Conservation (phyloP, 2,797 vertebrate genomes). For the Coluber constrictor region DNA sequence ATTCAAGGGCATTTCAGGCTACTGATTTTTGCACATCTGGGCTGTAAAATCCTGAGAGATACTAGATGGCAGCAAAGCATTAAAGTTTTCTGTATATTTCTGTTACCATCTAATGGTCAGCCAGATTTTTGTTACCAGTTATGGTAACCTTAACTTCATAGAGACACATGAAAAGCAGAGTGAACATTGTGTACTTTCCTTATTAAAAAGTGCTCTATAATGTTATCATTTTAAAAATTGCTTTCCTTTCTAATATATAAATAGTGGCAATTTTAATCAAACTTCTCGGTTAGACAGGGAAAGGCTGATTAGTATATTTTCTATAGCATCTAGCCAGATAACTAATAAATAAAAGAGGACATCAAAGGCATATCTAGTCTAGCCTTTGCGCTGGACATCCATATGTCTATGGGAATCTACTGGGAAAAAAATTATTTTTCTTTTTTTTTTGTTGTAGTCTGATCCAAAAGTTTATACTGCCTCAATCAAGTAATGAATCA, state of each 20-base stretch:
- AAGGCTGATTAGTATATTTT: not conserved
- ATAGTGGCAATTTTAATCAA: not conserved
- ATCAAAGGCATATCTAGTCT: not conserved
- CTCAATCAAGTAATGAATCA: constrained; percentile 7
- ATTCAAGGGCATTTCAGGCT: not conserved
- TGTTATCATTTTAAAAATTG: not conserved
- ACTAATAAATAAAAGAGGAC: not conserved
- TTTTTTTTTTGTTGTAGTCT: not conserved
- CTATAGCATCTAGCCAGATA: not conserved
- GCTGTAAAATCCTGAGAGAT: not conserved
- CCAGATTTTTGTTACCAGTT: not conserved
- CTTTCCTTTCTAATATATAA: not conserved
- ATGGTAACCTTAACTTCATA: not conserved
- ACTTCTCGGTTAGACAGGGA: not conserved
- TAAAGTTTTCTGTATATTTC: not conserved
- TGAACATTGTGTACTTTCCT: not conserved
- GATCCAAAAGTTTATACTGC: not conserved
- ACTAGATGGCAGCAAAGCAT: not conserved
- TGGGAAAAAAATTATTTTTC: not conserved
- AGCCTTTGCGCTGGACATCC: not conserved
- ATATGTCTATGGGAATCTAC: not conserved
- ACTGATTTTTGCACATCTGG: not conserved
- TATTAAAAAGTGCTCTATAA: not conserved
- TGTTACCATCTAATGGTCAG: not conserved
- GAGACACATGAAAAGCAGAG: not conserved